phyloP scores from a whole-genome alignment of 2,113 vertebrate species.

The Forbesichthys papilliferus region DNA sequence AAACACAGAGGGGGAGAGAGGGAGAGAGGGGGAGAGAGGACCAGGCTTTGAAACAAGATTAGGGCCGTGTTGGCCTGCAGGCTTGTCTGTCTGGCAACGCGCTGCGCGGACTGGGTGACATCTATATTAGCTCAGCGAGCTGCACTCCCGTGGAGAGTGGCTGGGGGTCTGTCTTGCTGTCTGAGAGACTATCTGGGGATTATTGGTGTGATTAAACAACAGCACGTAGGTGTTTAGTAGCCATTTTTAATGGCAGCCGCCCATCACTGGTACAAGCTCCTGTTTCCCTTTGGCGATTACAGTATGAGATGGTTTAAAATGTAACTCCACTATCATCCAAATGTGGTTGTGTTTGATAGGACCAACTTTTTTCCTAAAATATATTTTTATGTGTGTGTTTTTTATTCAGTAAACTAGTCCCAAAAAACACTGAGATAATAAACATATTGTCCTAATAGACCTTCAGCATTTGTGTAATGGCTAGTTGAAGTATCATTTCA shows the following conservation, averaged over 20 bases:
- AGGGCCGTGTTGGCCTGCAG: slow-evolving; percentile 56
- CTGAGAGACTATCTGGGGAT: slow-evolving; percentile 21
- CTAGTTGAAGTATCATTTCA: slow-evolving; percentile 40
- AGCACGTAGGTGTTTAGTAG: slow-evolving; percentile 6
- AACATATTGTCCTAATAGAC: slow-evolving; percentile 9
- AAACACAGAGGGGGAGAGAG: slow-evolving; percentile 38
- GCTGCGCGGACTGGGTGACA: slow-evolving; percentile 51
- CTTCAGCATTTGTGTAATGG: slow-evolving; percentile 39
- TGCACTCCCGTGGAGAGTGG: slow-evolving; percentile 9
- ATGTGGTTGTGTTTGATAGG: too few relatives aligned
- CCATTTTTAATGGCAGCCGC: background rate
- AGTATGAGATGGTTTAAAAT: too few relatives aligned
- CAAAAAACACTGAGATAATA: slow-evolving; percentile 1
- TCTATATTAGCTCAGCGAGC: slow-evolving; percentile 61
- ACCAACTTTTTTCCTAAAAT: background rate
- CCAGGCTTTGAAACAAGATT: slow-evolving; percentile 70
- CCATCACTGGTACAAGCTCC: background rate
- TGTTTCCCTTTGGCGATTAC: too few relatives aligned
- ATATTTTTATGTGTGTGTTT: background rate
- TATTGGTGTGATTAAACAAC: slow-evolving; percentile 30
- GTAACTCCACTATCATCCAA: too few relatives aligned
- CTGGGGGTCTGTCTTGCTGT: slow-evolving; percentile 1
- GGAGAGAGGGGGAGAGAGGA: slow-evolving; percentile 51
- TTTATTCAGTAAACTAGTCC: background rate
- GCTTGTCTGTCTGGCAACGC: slow-evolving; percentile 54